A percentile compares a stretch with the other conserved stretches of the same genome.
These are phyloP conservation scores for Cottus gobio DNA, from an alignment of 2,113 vertebrate genomes.

Conservation along the genomic window DNA sequence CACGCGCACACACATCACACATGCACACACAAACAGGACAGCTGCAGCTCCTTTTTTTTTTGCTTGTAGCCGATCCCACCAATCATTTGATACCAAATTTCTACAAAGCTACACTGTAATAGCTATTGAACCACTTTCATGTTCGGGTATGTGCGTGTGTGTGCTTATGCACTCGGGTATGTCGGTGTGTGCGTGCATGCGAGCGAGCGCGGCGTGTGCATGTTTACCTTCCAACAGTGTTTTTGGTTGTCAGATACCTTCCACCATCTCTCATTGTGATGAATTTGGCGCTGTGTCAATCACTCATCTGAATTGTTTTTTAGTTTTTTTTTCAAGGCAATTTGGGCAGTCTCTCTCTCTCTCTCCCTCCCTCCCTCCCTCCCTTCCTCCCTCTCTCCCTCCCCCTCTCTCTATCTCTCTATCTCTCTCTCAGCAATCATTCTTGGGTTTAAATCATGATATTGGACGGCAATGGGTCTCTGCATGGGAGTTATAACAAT, in stretches of 20 bases:
- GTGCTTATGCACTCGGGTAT: conserved; percentile 7
- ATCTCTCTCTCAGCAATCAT: conserved; percentile 55
- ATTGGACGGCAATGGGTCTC: conserved; percentile 39
- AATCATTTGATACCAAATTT: conserved; percentile 72
- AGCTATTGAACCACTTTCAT: conserved; percentile 66
- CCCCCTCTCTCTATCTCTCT: conserved; percentile 12
- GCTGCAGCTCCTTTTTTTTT: conserved; percentile 26
- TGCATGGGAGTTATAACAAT: conserved; percentile 44
- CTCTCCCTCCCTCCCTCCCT: not conserved
- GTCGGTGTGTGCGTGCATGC: conserved; percentile 49
- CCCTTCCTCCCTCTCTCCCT: conserved; percentile 6
- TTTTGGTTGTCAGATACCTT: conserved; percentile 70
- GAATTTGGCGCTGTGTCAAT: conserved; percentile 74
- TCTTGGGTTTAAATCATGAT: conserved; percentile 53
- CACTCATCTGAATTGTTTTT: conserved; percentile 76
- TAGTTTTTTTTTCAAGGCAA: conserved; percentile 63
- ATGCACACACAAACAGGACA: conserved; percentile 44
- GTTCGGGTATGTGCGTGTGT: conserved; percentile 27
- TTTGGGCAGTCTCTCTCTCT: conserved; percentile 48
- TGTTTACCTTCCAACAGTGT: conserved; percentile 67
- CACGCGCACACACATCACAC: conserved; percentile 32
- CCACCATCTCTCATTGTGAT: conserved; percentile 76
- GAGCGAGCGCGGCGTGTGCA: conserved; percentile 44
- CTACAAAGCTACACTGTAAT: conserved; percentile 67
- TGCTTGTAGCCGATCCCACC: conserved; percentile 60